phyloP scores from a whole-genome alignment of 1,140 invertebrate species.

The Drosophila kurseongensis region DNA sequence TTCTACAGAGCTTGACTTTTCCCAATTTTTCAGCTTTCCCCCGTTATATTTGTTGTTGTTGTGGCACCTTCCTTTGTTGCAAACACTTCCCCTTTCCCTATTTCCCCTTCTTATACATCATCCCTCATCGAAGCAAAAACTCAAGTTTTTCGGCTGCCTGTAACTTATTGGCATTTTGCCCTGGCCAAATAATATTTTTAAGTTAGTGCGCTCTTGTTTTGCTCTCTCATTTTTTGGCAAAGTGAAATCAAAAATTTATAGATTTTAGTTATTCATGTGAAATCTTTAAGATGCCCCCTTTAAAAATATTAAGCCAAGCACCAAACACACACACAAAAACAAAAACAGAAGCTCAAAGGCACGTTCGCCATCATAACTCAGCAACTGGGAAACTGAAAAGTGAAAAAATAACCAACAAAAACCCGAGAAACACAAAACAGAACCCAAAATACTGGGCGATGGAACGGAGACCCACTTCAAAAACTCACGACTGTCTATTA shows the following conservation, averaged over 20 bases:
- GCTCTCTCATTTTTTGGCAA: constrained; percentile 45
- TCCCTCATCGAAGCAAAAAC: constrained; percentile 36
- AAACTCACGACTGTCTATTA: constrained; percentile 73
- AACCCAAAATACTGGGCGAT: constrained; percentile 20
- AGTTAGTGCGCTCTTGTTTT: constrained; percentile 21
- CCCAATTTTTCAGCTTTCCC: constrained; percentile 44
- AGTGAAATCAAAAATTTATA: constrained; percentile 82
- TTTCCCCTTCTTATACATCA: constrained; percentile 16
- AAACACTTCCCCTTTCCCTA: not conserved
- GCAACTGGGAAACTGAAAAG: constrained; percentile 48
- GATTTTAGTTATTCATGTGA: constrained; percentile 83
- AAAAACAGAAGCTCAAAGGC: constrained; percentile 62
- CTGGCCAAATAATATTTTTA: constrained; percentile 64
- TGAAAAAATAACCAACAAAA: constrained; percentile 18
- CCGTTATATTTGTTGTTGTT: constrained; percentile 41
- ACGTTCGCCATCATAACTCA: constrained; percentile 72
- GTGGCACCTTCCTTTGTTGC: constrained; percentile 30
- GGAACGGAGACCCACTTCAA: constrained; percentile 65
- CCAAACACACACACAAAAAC: constrained; percentile 13
- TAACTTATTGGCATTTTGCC: constrained; percentile 75
- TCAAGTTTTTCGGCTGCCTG: constrained; percentile 30
- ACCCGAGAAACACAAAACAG: constrained; percentile 23
- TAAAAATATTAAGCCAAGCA: constrained; percentile 44
- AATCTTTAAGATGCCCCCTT: constrained; percentile 77
- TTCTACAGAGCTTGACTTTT: constrained; percentile 51